Percentiles rank a stretch among this genome's conserved stretches.
These are phyloP conservation scores for Parasteatoda lunata DNA, from an alignment of 2,888 invertebrate species.

Conservation along the genomic window DNA sequence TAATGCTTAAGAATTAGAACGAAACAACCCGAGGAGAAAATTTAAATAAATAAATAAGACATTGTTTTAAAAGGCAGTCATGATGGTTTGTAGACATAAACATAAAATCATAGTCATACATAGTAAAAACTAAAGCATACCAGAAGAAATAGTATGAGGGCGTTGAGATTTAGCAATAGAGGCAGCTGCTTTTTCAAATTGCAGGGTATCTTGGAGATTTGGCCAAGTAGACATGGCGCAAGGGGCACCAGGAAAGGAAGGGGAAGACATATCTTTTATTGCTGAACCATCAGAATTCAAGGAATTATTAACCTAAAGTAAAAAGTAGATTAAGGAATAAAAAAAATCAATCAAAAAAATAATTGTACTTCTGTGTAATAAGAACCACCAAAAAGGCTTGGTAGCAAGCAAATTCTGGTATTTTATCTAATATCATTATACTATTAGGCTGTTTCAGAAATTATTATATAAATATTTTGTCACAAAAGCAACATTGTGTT, in stretches of 20 bases:
- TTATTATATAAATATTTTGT: too few relatives aligned
- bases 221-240: constrained; percentile 68
- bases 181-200: constrained; percentile 68
- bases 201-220: constrained; percentile 68
- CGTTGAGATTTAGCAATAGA: constrained; percentile 65
- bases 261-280: constrained; percentile 39
- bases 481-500: too few relatives aligned
- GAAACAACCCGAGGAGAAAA: neutral
- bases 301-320: constrained; percentile 17
- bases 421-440: too few relatives aligned
- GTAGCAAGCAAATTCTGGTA: too few relatives aligned
- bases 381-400: too few relatives aligned
- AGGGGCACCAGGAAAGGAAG: constrained; percentile 63
- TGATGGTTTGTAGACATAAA: neutral
- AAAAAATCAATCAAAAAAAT: neutral
- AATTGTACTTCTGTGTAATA: too few relatives aligned
- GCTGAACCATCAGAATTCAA: constrained; percentile 13
- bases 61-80: neutral
- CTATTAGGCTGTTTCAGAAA: too few relatives aligned
- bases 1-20: too few relatives aligned
- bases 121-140: constrained; percentile 7
- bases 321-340: neutral
- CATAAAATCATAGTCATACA: neutral
- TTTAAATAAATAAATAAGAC: neutral
- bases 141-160: constrained; percentile 67